Evolutionary conservation across 2,113 vertebrate species (phyloP), one percentile per base, ranked within the genome.

Genomic region (Progne subis): DNA sequence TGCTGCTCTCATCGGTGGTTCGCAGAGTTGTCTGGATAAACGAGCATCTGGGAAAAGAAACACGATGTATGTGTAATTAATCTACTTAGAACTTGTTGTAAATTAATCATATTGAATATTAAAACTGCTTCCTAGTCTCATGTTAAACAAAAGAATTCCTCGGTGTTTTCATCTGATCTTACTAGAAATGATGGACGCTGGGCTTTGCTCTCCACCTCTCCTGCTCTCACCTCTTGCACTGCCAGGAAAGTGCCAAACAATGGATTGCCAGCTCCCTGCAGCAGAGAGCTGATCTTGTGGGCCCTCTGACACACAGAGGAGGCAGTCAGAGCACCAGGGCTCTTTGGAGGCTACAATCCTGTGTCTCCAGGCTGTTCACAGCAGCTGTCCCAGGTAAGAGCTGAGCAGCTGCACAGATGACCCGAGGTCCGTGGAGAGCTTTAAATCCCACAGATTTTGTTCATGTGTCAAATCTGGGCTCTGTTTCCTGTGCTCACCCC

Each of bases 11-110:
- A 64, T 67, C 82, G 50, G 26, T 77, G 79, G n/a, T 28, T 83
- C 95, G 63, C 71, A 50, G 24, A 88, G 82, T 46, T 93, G 80
- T 34, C 82, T 86, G 46, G 25, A 56, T 83, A 92, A 95, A 74
- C 34, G 46, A 92, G 68, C 88, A 61, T 20, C 59, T 52, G 86
- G 81, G 93, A 34, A 55, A 92, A 86, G 37, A 79, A 86, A 70
- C 34, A 55, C 19, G 32, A 28, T 39, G 55, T 61, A 81, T 70
- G 50, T 44, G 78, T 87, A 91, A 89, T 91, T 84, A 92, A 86
- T 74, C 43, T 49, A 50, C 34, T 44, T 57, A 16, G 43, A 46
- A 12, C 57, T 69, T 61, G 53, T 60, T 68, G 67, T 39, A 71
- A 84, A 84, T 84, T 83, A 81, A 95, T 92, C 52, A 71, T 52